A percentile compares a stretch with the other conserved stretches of the same genome.
Conservation (phyloP, 2,797 vertebrate genomes). For the Heterohyrax brucei region DNA sequence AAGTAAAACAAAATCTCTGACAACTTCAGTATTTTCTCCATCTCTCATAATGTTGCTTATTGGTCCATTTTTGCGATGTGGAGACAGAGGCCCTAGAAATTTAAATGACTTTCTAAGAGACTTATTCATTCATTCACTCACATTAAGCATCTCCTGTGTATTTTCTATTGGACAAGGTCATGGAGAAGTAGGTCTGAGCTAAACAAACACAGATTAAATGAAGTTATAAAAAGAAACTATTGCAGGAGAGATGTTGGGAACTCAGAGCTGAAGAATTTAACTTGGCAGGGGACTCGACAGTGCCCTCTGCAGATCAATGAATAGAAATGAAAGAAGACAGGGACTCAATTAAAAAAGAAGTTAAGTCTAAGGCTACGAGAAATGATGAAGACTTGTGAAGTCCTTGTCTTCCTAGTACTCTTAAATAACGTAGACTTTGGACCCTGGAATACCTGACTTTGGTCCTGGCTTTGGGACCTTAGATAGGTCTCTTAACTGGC, state of each 20-base stretch:
- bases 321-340: not conserved
- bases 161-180: not conserved
- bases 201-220: slow-evolving; percentile 31
- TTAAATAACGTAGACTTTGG: not conserved
- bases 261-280: not conserved
- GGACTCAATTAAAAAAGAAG: not conserved
- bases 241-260: not conserved
- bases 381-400: not conserved
- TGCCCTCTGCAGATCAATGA: not conserved
- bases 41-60: no score
- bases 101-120: slow-evolving; percentile 28
- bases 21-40: no score
- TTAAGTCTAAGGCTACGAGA: not conserved
- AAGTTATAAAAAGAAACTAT: not conserved
- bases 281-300: not conserved
- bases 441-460: not conserved
- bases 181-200: not conserved
- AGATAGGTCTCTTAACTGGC: not conserved
- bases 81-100: not conserved
- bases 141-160: not conserved
- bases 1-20: no score
- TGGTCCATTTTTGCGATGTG: no score
- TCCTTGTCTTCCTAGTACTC: not conserved
- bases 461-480: not conserved
- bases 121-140: not conserved